A percentile compares a stretch with the other conserved stretches of the same genome.
Evolutionary conservation across 30 jellyfish, hydroid and myxozoan genomes (phyloP).

Genomic region (Aurelia coerulea): DNA sequence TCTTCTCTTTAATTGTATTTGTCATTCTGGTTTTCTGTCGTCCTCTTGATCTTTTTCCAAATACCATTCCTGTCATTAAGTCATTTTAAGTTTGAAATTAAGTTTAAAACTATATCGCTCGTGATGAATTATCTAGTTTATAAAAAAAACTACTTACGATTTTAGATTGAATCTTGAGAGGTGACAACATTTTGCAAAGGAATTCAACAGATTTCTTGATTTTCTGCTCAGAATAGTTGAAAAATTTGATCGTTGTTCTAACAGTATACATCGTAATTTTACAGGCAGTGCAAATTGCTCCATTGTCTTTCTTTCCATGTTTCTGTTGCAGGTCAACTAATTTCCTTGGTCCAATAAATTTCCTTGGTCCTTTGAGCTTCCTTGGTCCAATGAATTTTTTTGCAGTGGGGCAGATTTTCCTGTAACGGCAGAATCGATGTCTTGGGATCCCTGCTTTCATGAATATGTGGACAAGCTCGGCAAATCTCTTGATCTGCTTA

Average conservation of each 20-base stretch:
- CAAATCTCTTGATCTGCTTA: conserved; percentile 3
- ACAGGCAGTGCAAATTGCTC: conserved; percentile 21
- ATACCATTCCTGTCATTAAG: no score
- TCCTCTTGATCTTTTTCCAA: no score
- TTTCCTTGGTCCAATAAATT: not conserved
- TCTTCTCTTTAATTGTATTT: no score
- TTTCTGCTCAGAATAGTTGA: conserved; percentile 35
- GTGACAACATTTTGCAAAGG: conserved; percentile 47
- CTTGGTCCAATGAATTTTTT: not conserved
- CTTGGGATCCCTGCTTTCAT: conserved; percentile 49
- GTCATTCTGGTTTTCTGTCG: no score
- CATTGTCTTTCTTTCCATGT: not conserved
- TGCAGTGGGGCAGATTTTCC: conserved; percentile 23
- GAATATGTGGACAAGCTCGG: conserved; percentile 4
- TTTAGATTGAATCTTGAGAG: conserved; percentile 38
- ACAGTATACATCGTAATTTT: conserved; percentile 13
- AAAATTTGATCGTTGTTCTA: not conserved
- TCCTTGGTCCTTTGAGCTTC: not conserved
- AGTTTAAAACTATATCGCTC: no score
- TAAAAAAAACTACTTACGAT: conserved; percentile 1
- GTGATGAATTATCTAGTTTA: not conserved
- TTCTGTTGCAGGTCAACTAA: not conserved
- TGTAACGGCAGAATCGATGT: conserved; percentile 27
- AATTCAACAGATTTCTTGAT: conserved; percentile 3
- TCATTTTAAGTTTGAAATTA: no score